Percentiles rank a stretch among this genome's conserved stretches.
Evolutionary conservation across 2,797 vertebrate genomes (phyloP).

Genomic region (Galaxias olidus): DNA sequence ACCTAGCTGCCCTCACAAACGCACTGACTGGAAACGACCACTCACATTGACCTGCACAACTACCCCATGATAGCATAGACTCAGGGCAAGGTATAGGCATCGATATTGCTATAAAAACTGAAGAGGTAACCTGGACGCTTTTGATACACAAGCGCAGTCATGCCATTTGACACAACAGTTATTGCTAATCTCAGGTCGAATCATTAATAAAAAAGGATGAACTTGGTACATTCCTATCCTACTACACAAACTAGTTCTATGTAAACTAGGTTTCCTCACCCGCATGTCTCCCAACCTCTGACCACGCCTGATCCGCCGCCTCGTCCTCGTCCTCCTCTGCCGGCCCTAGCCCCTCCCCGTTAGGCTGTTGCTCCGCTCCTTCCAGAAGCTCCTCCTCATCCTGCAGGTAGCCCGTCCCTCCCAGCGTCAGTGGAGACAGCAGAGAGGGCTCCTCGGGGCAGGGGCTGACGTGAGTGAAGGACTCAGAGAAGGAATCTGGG

Average conservation of each 20-base stretch:
- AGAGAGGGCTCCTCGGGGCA: constrained; percentile 43
- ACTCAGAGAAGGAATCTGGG: constrained; percentile 69
- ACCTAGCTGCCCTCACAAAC: constrained; percentile 17
- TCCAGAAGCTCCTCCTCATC: constrained; percentile 44
- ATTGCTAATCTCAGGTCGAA: too few species aligned
- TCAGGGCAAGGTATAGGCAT: too few species aligned
- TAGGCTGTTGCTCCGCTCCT: constrained; percentile 15
- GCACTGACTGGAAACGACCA: neutral
- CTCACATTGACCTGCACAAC: too few species aligned
- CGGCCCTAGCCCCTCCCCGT: constrained; percentile 30
- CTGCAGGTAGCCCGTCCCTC: constrained; percentile 36
- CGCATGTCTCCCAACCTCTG: constrained; percentile 47
- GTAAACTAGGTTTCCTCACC: constrained; percentile 45
- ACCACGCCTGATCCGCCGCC: constrained; percentile 19
- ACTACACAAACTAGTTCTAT: neutral
- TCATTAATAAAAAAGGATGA: too few species aligned
- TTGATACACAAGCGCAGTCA: too few species aligned
- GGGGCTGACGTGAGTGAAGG: constrained; percentile 64
- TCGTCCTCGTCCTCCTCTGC: constrained; percentile 45
- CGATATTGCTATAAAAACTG: too few species aligned
- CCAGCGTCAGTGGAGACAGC: constrained; percentile 54
- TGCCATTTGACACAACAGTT: too few species aligned
- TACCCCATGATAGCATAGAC: too few species aligned
- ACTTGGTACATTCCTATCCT: neutral
- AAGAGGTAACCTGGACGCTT: too few species aligned